Base-by-base conservation (phyloP, 2,888 invertebrate genomes). In the Piscicola geometra region DNA sequence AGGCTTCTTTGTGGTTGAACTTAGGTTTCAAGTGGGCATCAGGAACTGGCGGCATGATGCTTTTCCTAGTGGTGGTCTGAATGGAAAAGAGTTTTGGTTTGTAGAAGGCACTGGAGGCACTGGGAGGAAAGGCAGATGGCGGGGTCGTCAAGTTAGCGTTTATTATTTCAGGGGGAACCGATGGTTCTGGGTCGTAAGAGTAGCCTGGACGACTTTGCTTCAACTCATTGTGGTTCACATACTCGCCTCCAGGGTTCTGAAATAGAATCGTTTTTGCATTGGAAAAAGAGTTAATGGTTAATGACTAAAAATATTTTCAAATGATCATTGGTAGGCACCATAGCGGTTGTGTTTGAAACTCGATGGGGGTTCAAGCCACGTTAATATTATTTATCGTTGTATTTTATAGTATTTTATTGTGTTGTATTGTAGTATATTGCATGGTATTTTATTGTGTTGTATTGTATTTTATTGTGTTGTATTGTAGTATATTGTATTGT, bases 101-200 rank as follows among this genome's bases (percentile, higher is more conserved):
- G 5, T 56, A 25, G 25, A 56, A 56, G 25, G 60, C 12, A 3
- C 3, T 25, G 9, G 3, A 9, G 5, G 3, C n/a, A 5, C n/a
- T 5, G 3, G 60, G 60, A 25, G 60, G 60, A 25, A 56, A 56
- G 21, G 60, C 9, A 5, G 12, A 15, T 15, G 21, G 60, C 9
- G 60, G 60, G 21, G 60, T 56, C 3, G 60, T 56, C 3, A 56
- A 3, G 60, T 56, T 56, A 18, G 60, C 60, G 60, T 56, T 56
- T 18, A 56, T 56, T 5, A 56, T 56, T n/a, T 56, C 60, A 18
- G n/a, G 60, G 3, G 5, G 3, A 15, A 3, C 5, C 3, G 12
- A 15, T 3, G 60, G 60, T 9, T 5, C 5, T 21, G 9, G 60
- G n/a, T 56, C n/a, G 25, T 56, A 56, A 5, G 60, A 56, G 60